A percentile compares a stretch with the other conserved stretches of the same genome.
phyloP scores from a whole-genome alignment of 2,797 vertebrate genomes.

The Avahi laniger region DNA sequence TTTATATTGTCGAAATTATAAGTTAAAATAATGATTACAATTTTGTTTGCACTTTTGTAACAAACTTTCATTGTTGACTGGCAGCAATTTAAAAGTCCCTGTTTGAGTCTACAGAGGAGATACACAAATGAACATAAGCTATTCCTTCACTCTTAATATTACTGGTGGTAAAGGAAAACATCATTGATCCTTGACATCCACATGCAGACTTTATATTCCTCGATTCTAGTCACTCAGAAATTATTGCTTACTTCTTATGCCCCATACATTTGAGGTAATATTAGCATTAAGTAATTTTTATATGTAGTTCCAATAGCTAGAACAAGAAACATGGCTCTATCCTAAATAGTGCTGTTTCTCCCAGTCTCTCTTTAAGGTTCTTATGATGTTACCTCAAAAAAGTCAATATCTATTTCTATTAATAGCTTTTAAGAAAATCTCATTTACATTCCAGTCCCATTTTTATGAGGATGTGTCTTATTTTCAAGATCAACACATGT shows the following conservation, averaged over 20 bases:
- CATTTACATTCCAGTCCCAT: not conserved
- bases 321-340: not conserved
- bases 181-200: not conserved
- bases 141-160: not conserved
- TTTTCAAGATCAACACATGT: not conserved
- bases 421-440: not conserved
- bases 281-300: not conserved
- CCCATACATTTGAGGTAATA: not conserved
- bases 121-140: not conserved
- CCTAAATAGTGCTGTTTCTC: not conserved
- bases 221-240: not conserved
- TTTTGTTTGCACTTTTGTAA: not conserved
- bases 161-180: not conserved
- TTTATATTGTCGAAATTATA: not conserved
- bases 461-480: constrained; percentile 31
- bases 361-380: not conserved
- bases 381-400: not conserved
- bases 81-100: not conserved
- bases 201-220: not conserved
- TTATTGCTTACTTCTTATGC: not conserved
- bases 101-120: not conserved
- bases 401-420: not conserved
- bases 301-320: not conserved
- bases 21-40: not conserved
- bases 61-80: not conserved